These are phyloP conservation scores for Drosophila eohydei DNA, from an alignment of 2,888 invertebrate species.

Conservation along the genomic window DNA sequence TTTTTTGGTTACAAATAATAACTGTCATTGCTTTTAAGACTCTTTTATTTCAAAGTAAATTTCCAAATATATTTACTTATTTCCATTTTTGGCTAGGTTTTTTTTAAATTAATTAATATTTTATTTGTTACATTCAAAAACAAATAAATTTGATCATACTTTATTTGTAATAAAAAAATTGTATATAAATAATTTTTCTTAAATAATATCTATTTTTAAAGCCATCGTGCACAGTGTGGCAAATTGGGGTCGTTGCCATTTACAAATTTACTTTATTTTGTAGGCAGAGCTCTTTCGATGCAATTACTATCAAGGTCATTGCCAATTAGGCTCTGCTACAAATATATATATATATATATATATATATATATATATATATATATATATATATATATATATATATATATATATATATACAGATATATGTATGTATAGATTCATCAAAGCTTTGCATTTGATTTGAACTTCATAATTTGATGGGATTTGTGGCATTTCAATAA, in stretches of 20 bases:
- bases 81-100: background rate
- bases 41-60: background rate
- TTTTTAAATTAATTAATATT: background rate
- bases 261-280: background rate
- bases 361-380: background rate
- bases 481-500: background rate
- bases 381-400: background rate
- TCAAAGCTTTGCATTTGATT: background rate
- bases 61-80: background rate
- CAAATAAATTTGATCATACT: no score
- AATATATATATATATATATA: background rate
- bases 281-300: slow-evolving; percentile 16
- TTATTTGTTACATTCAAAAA: background rate
- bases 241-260: background rate
- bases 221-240: background rate
- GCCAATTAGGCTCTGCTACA: slow-evolving; percentile 24
- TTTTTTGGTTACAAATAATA: background rate
- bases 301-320: slow-evolving; percentile 54
- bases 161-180: no score
- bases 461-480: background rate
- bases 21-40: background rate
- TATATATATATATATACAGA: background rate
- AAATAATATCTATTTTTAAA: background rate
- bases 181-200: no score
- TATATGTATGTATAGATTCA: slow-evolving; percentile 1